Evolutionary conservation across 2,888 invertebrate genomes (phyloP), one percentile per base, ranked within the genome.

Genomic region (Cactoblastis cactorum): DNA sequence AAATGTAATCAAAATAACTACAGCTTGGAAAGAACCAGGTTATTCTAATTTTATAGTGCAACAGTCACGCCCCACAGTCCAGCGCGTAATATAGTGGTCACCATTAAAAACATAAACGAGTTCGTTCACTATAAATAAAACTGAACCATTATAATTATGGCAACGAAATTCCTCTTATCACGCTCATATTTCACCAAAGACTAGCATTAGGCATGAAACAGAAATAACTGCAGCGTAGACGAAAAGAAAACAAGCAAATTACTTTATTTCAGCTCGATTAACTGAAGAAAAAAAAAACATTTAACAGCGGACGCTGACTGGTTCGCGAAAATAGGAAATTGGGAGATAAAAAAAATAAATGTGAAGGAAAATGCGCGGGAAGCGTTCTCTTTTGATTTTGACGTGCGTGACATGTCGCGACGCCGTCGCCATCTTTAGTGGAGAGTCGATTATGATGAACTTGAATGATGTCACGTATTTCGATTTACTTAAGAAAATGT

Each of bases 151-250:
- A 83, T 83, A 86, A 85, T 84, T 85, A 86, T 75, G 69, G 74
- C 75, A 77, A 83, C 80, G 74, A 83, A 83, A 83, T 83, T 83
- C 73, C 74, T 83, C 81, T 83, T 85, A 86, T 83, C 85, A 77
- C 77, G 80, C 71, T 74, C 80, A 79, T 86, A 85, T 80, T 81
- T 85, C 77, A 84, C 77, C 69, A 67, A 67, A 67, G 69, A 78
- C 78, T 80, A 77, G 74, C 71, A 82, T 83, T 83, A 82, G 70
- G 73, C 67, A 72, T 70, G 33, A 74, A 77, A 76, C 67, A 75
- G 63, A 70, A 71, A 70, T 71, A 58, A 54, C 61, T 67, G 54
- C 54, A 66, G 62, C 68, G 63, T 63, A 61, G 61, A 66, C 52
- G 61, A 63, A 69, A 63, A 68, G 58, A 60, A 1, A 62, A 60